phyloP scores from a whole-genome alignment of 1,140 invertebrate species.

The Philopotamus ludificatus region DNA sequence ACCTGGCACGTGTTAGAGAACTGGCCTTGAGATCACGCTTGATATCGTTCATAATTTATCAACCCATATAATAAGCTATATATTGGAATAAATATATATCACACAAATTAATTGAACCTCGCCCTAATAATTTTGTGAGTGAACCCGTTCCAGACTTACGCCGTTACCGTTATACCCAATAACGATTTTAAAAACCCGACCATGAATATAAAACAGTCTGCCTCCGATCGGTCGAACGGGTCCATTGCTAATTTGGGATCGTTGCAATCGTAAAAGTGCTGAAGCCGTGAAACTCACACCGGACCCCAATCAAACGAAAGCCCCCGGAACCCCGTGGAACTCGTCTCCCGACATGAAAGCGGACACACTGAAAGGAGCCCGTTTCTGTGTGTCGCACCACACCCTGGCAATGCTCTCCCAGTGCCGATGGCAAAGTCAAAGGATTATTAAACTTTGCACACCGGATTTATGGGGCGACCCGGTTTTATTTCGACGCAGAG shows the following conservation, averaged over 20 bases:
- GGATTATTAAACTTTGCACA: slow-evolving; percentile 20
- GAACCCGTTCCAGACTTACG: too few relatives aligned
- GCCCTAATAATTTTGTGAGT: too few relatives aligned
- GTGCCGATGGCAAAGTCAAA: slow-evolving; percentile 10
- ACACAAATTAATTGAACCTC: too few relatives aligned
- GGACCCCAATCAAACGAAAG: background rate
- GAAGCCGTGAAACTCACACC: background rate
- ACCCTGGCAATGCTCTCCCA: background rate
- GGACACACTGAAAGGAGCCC: background rate
- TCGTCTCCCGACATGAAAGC: background rate
- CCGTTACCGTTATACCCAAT: too few relatives aligned
- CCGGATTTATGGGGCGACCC: slow-evolving; percentile 16
- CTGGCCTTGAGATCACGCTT: too few relatives aligned
- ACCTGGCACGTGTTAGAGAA: too few relatives aligned
- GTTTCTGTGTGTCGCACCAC: background rate
- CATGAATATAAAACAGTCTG: background rate
- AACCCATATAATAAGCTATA: too few relatives aligned
- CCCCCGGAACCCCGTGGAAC: background rate
- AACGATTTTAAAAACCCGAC: too few relatives aligned
- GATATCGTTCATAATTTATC: too few relatives aligned
- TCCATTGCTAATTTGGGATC: background rate
- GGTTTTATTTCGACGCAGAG: slow-evolving; percentile 12
- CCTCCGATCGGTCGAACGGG: background rate
- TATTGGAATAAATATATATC: too few relatives aligned
- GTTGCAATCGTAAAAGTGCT: slow-evolving; percentile 16